Evolutionary conservation across 2,888 invertebrate species (phyloP), one percentile per base, ranked within the genome.

Genomic region (Antheraea assamensis): DNA sequence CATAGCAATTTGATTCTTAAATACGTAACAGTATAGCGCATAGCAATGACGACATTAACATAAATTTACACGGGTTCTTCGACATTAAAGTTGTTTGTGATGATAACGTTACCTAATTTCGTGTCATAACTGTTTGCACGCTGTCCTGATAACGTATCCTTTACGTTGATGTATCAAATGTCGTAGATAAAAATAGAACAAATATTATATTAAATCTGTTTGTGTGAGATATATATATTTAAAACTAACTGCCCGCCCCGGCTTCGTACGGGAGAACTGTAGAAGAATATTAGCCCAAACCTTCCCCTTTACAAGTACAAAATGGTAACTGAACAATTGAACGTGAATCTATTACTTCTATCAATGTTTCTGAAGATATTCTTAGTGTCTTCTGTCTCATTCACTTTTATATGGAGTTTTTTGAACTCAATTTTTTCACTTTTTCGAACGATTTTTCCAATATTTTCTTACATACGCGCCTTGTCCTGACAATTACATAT

Each of bases 41-140:
- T 61, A 61, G 3, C 24, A 61, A 27, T 27, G 7, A 17, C 13
- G 24, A 61, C 1, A 61, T 61, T 27, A 61, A 15, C 27, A 27
- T 27, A 61, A 10, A 61, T 61, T 61, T 61, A 27, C 61, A 61
- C 13, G 61, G 27, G 27, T 61, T 24, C 17, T 55, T 61, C 27
- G 61, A 61, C 61, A 61, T 27, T 0, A 4, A 27, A 27, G 27
- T 61, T 61, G 24, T 17, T 61, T 61, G 27, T 27, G 0, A 27
- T 61, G 61, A 61, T 61, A 61, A 61, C 61, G 61, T 61, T 27
- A 61, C 27, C 27, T 15, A 61, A 61, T 61, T 61, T 27, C 27
- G 8, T 61, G 27, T 61, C 27, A 10, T 61, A 61, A 61, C 2
- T 61, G 27, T 27, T 24, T 61, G 24, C 58, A 27, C 27, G 13